Conservation (phyloP, 1,140 invertebrate species). For the Drosophila lini region DNA sequence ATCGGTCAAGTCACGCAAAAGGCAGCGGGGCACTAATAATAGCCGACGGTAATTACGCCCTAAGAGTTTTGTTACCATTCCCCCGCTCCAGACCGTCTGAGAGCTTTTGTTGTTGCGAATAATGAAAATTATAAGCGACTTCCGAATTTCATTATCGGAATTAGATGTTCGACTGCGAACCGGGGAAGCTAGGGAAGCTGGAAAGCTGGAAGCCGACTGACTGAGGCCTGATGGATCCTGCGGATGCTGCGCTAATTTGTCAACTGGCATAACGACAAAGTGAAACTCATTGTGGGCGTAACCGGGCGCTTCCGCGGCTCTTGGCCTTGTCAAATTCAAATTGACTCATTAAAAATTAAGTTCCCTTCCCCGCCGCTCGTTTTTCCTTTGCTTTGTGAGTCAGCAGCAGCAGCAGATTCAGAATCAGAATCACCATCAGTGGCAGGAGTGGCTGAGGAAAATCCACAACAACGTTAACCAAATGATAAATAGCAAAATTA, state of each 20-base stretch:
- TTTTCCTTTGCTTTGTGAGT: slow-evolving; percentile 42
- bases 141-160: slow-evolving; percentile 82
- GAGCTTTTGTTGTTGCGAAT: slow-evolving; percentile 60
- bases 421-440: slow-evolving; percentile 11
- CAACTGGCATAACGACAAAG: slow-evolving; percentile 73
- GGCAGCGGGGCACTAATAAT: slow-evolving; percentile 62
- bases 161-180: slow-evolving; percentile 58
- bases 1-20: slow-evolving; percentile 64
- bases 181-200: neutral
- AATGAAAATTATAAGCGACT: slow-evolving; percentile 78
- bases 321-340: slow-evolving; percentile 81
- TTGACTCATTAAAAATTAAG: slow-evolving; percentile 83
- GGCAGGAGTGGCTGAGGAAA: slow-evolving; percentile 12
- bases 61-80: slow-evolving; percentile 55
- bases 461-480: slow-evolving; percentile 66
- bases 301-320: slow-evolving; percentile 39
- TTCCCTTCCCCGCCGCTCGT: slow-evolving; percentile 30
- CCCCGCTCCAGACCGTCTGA: slow-evolving; percentile 17
- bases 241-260: slow-evolving; percentile 79
- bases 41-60: slow-evolving; percentile 68
- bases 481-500: slow-evolving; percentile 82
- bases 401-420: slow-evolving; percentile 25
- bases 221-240: slow-evolving; percentile 60
- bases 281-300: slow-evolving; percentile 71
- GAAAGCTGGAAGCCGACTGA: neutral